Evolutionary conservation across 2,113 vertebrate species (phyloP), one percentile per base, ranked within the genome.

Genomic region (Amblyopsis rosae): DNA sequence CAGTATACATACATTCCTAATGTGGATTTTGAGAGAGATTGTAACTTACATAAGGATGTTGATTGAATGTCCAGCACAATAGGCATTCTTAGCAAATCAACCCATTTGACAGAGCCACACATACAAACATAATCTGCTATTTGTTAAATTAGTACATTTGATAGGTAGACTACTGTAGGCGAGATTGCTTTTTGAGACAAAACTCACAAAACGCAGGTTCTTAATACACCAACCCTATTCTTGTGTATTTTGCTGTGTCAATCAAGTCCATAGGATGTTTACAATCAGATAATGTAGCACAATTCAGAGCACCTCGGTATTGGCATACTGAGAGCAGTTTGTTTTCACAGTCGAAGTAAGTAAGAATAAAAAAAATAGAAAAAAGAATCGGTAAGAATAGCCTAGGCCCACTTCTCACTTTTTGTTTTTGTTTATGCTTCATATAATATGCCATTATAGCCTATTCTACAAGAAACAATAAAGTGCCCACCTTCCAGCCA

Each of bases 401-500:
- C 26, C 26, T 26, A 26, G 26, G 26, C 26, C 26, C 26, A 26
- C 26, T 26, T 26, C 26, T 3, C 26, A 26, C 26, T 26, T 26
- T 26, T 26, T 26, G 0, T n/a, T n/a, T n/a, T n/a, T n/a, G n/a
- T n/a, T 26, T 9, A 53, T 12, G 12, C 5, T 11, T n/a, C 12
- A 15, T 53, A 4, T 53, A 53, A 12, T 53, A 15, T 53, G 50
- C 26, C 1, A 26, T 15, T 5, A 53, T 26, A 26, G 26, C 13
- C 15, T n/a, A 15, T 54, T 1, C 2, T 51, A 51, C 49, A 51
- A 53, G 9, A 51, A 11, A 51, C 13, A 45, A 19, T 26, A 9
- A 56, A 71, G 3, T 19, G 47, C 93, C 93, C 86, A 98, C 97
- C 96, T 99, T 98, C 97, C 97, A 98, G 32, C 97, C 96, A 1